Conservation (phyloP, 1,140 invertebrate species). For the Hylyphantes graminicola region DNA sequence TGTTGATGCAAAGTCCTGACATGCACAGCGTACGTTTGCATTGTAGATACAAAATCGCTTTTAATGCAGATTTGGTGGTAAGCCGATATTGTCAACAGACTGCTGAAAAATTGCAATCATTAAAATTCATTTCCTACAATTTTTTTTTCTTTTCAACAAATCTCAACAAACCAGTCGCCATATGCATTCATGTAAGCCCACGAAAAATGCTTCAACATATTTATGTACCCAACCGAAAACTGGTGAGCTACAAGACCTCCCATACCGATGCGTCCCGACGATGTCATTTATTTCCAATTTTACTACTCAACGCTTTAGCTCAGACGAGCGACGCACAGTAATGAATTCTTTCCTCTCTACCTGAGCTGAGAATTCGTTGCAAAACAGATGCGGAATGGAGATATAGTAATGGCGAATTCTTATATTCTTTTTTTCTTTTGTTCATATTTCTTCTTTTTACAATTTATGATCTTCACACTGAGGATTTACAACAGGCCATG, state of each 20-base stretch:
- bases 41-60: no score
- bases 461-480: slow-evolving; percentile 16
- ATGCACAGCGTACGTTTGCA: no score
- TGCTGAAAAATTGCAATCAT: no score
- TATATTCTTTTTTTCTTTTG: not conserved
- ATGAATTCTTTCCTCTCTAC: slow-evolving; percentile 22
- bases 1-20: no score
- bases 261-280: slow-evolving; percentile 1
- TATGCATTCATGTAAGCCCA: slow-evolving; percentile 24
- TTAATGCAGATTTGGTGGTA: no score
- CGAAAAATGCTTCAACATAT: not conserved
- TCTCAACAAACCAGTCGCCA: not conserved
- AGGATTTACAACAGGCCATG: slow-evolving; percentile 23
- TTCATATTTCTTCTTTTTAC: slow-evolving; percentile 17
- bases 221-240: slow-evolving; percentile 15
- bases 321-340: slow-evolving; percentile 7
- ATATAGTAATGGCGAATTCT: slow-evolving; percentile 21
- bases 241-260: slow-evolving; percentile 17
- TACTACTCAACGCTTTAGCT: slow-evolving; percentile 32
- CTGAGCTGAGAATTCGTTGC: not conserved
- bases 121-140: no score
- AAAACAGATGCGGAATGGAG: slow-evolving; percentile 42
- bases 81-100: no score
- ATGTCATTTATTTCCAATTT: slow-evolving; percentile 48
- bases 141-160: no score